Conservation (phyloP, 2,888 invertebrate genomes). For the Drosophila multiciliata region DNA sequence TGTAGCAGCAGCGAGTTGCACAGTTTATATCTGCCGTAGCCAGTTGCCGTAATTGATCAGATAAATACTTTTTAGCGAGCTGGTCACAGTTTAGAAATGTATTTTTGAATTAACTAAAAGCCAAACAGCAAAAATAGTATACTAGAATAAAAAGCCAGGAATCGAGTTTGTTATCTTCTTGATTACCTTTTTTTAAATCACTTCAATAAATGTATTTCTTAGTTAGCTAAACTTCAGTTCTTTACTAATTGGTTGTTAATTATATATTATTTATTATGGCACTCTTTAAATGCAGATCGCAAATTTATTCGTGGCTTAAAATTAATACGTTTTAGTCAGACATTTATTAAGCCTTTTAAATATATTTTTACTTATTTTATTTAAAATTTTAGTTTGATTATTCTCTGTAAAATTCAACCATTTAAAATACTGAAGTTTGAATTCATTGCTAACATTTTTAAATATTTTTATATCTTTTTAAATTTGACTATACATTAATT, state of each 20-base stretch:
- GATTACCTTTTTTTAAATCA: background rate
- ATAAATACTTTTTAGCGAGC: background rate
- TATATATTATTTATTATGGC: background rate
- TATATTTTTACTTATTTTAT: no score
- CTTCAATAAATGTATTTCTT: background rate
- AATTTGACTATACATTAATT: no score
- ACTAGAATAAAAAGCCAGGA: background rate
- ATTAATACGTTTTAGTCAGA: background rate
- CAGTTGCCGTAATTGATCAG: background rate
- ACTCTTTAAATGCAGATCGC: no score
- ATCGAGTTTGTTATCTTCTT: background rate
- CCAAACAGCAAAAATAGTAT: background rate
- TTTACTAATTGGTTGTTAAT: background rate
- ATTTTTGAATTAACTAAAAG: background rate
- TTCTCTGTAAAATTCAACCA: no score
- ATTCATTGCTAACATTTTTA: no score
- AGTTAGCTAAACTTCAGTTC: background rate
- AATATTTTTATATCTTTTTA: no score
- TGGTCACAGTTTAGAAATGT: background rate
- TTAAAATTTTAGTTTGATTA: no score
- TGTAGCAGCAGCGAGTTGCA: background rate
- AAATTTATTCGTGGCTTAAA: background rate
- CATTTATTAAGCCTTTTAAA: background rate
- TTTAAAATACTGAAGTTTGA: no score
- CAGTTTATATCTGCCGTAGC: background rate